Evolutionary conservation across 2,797 vertebrate genomes (phyloP).

Genomic region (Cephalopachus bancanus): DNA sequence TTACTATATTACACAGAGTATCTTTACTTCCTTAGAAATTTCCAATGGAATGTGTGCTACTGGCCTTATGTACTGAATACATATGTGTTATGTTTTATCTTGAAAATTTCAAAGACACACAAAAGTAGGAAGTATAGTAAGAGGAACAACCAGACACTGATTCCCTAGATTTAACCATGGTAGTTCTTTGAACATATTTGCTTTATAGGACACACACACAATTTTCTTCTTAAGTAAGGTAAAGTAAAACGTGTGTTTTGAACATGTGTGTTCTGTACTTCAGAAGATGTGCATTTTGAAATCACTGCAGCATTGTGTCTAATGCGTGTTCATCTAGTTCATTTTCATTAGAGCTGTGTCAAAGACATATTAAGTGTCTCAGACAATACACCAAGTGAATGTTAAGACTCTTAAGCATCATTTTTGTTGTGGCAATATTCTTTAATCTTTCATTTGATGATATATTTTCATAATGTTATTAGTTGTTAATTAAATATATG

Average conservation of each 20-base stretch:
- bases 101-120: background rate
- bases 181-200: background rate
- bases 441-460: background rate
- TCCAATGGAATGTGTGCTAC: background rate
- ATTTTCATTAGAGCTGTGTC: background rate
- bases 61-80: background rate
- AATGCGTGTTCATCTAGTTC: background rate
- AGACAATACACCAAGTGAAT: background rate
- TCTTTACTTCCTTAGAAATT: background rate
- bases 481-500: background rate
- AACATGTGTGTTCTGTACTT: background rate
- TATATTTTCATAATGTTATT: background rate
- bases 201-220: background rate
- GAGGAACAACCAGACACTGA: background rate
- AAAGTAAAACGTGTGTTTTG: too few relatives aligned
- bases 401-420: background rate
- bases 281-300: background rate
- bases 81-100: background rate
- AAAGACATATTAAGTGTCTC: background rate
- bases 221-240: background rate
- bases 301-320: background rate
- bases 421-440: background rate
- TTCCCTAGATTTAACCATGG: background rate
- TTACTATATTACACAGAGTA: background rate
- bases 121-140: background rate